A percentile compares a stretch with the other conserved stretches of the same genome.
phyloP scores from a whole-genome alignment of 1,140 invertebrate genomes.

The Portunus trituberculatus region DNA sequence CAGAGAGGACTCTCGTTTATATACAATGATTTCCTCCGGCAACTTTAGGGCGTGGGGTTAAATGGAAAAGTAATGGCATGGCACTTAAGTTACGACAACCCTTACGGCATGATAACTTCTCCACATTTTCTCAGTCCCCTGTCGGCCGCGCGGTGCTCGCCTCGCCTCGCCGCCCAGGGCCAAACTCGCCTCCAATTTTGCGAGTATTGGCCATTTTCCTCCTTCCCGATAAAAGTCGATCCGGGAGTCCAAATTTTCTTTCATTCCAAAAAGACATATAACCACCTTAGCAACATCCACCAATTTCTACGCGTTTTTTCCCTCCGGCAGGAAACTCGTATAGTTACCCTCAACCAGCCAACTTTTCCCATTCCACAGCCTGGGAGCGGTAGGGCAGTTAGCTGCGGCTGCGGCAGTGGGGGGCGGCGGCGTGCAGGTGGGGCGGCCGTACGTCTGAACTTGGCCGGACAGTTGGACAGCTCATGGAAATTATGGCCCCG shows the following conservation, averaged over 20 bases:
- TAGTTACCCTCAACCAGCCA: conserved; percentile 72
- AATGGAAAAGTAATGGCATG: conserved; percentile 70
- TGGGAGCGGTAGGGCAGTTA: conserved; percentile 61
- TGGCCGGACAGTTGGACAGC: conserved; percentile 77
- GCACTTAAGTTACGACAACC: conserved; percentile 65
- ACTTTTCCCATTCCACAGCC: conserved; percentile 73
- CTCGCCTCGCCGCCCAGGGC: not conserved
- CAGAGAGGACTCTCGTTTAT: conserved; percentile 68
- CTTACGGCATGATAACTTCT: conserved; percentile 54
- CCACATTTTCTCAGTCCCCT: conserved; percentile 44
- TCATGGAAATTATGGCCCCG: conserved; percentile 76
- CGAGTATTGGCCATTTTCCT: conserved; percentile 66
- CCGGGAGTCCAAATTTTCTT: conserved; percentile 65
- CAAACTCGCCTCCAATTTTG: conserved; percentile 56
- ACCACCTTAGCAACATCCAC: conserved; percentile 71
- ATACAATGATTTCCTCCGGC: conserved; percentile 70
- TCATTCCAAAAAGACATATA: conserved; percentile 70
- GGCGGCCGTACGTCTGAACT: conserved; percentile 75
- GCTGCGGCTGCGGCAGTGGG: conserved; percentile 65
- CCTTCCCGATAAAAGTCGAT: conserved; percentile 66
- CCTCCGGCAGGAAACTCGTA: conserved; percentile 59
- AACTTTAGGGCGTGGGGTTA: conserved; percentile 65
- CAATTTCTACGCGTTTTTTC: conserved; percentile 66
- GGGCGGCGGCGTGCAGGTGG: conserved; percentile 70
- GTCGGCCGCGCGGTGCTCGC: not conserved